Base-by-base conservation (phyloP, 1,140 invertebrate species). In the Ceratina japonica region DNA sequence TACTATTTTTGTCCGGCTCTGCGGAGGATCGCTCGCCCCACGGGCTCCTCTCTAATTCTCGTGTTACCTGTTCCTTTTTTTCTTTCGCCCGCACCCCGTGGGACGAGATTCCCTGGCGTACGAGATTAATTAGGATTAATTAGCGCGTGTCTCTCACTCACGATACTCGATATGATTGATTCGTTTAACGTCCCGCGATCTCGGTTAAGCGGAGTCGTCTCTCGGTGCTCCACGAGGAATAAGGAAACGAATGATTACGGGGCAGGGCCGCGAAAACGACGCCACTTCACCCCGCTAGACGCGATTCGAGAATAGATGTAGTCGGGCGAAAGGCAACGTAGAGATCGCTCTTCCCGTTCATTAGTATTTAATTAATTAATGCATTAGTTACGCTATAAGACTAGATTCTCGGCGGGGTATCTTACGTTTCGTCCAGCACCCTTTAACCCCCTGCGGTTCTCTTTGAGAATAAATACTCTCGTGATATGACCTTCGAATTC, bases 381-480 rank as follows among this genome's bases (percentile, higher is more conserved):
- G 59, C 73, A 64, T 44, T 79, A 64, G 54, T 77, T 82, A 86
- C 54, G 75, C 83, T 87, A 83, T 88, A 86, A 82, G 89, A 89
- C 88, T 90, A 90, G 89, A 90, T 87, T 89, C 78, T 88, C 84
- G 80, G 82, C 82, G 84, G 86, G 83, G 71, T 73, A 63, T 75
- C 59, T 75, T 52, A 75, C 74, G 54, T 81, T 75, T 51, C 74
- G 51, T 80, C 66, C 51, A n/a, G 12, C 69, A 20, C 16, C 27
- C 24, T 63, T 78, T 71, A 77, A 77, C 75, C 66, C 75, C 51
- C 58, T 71, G 51, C 51, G 7, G 44, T 31, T 27, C 7, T 1
- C 20, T 18, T 12, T 51, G 0, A 24, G 20, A 16, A 16, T 51
- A 24, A 52, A 18, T 16, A 56, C n/a, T 56, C 20, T 24, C n/a